Evolutionary conservation across 2,113 vertebrate genomes (phyloP), one percentile per base, ranked within the genome.

Genomic region (Setophaga kirtlandii): DNA sequence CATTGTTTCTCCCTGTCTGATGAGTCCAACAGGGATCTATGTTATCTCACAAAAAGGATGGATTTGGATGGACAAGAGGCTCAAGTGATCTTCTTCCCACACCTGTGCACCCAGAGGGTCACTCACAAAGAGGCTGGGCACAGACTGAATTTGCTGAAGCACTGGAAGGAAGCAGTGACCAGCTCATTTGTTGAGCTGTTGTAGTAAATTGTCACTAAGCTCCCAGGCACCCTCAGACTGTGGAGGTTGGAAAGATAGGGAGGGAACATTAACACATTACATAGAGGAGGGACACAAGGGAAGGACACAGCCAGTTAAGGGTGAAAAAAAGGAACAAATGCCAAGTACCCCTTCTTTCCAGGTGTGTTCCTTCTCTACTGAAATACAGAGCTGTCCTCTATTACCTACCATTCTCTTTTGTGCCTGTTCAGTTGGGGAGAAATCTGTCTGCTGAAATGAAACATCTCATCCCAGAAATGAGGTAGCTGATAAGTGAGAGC

Each of bases 381-480:
- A 81, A 86, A 89, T 30, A 71, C 8, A 75, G 56, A 90, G 18
- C 35, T 4, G 2, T 68, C 41, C 31, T 73, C 42, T 71, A 28
- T 47, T 74, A 90, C 76, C 53, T 90, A 79, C 93, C 37, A 28
- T 92, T 90, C 68, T 89, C 73, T 75, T 75, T 75, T 75, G 80
- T 82, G 52, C 56, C 83, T 86, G 39, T 75, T 90, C 60, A 62
- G 69, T 15, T 2, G 3, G 76, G 53, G 58, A 90, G 69, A 82
- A 90, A 84, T 89, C 31, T 71, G 28, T 75, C 83, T 64, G 49
- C n/a, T 58, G 86, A 90, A 95, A 93, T 83, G 73, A 96, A 96
- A 94, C 25, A 58, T 70, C 44, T 79, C 19, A 1, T 67, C 52
- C 64, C 75, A 96, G 85, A 94, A 94, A 94, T 77, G 65, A 78